Base-by-base conservation (phyloP, 2,113 vertebrate genomes). In the Saccopteryx bilineata region DNA sequence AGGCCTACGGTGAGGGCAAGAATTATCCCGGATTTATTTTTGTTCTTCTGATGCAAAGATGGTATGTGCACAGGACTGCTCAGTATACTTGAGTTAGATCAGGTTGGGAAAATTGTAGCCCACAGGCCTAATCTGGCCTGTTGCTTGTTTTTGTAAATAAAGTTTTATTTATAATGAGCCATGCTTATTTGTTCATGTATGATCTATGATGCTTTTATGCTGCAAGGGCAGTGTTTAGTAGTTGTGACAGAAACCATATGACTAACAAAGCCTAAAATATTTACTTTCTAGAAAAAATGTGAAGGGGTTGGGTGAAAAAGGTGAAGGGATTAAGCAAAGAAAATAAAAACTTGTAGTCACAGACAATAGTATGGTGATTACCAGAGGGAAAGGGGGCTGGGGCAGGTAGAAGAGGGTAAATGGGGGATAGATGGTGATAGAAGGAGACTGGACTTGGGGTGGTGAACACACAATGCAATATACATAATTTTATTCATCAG, bases 161-260 rank as follows among this genome's bases (percentile, higher is more conserved):
- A 60, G 14, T 79, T 95, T 92, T 95, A 85, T 81, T 84, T 82
- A 28, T 54, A 86, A 72, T 92, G 5, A 60, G 54, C 39, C 15
- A 7, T 33, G 3, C 13, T 84, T 90, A 23, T 18, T 87, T 82
- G 79, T 78, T 92, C 74, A 6, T 71, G 3, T n/a, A 3, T 88
- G 60, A 5, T 84, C 66, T 79, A 7, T 61, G 84, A 39, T 61
- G 31, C 23, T 80, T 93, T 68, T 66, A 31, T 65, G 60, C 66
- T 69, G 1, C 39, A 52, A 9, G 33, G 28, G 17, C 15, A 52
- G 52, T 52, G 21, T 39, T 66, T 39, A 83, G 28, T 21, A 21
- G 5, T 74, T 52, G 24, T 84, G 39, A 71, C 7, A 80, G 83
- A 89, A 31, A 46, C 33, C 26, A 3, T 46, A 2, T 28, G 39